A percentile compares a stretch with the other conserved stretches of the same genome.
phyloP scores from a whole-genome alignment of 2,888 invertebrate species.

The Argynnis bischoffii region DNA sequence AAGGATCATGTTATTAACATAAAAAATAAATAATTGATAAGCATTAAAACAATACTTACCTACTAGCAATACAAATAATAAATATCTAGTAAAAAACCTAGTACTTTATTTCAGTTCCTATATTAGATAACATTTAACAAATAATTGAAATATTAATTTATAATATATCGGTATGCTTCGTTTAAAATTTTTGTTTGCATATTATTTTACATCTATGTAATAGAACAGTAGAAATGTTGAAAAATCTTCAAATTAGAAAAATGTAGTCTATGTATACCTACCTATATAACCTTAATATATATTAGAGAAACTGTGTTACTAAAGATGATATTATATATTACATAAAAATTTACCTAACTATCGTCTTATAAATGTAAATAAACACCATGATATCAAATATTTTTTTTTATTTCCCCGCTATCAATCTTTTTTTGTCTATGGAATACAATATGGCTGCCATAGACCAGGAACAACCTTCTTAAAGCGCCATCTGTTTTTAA shows the following conservation, averaged over 20 bases:
- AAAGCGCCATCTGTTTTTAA: constrained; percentile 2
- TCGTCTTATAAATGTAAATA: constrained; percentile 36
- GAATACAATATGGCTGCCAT: constrained; percentile 3
- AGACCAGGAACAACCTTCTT: no score
- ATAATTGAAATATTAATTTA: background rate
- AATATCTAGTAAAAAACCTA: background rate
- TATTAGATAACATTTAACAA: background rate
- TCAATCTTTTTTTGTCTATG: constrained; percentile 19
- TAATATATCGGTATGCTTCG: background rate
- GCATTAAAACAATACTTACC: no score
- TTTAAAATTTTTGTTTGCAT: constrained; percentile 5
- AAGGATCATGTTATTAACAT: background rate
- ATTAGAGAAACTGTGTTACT: constrained; percentile 27
- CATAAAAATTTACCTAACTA: constrained; percentile 19
- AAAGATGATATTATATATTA: constrained; percentile 20
- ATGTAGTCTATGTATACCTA: background rate
- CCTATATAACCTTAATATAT: constrained; percentile 21
- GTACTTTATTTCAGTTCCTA: background rate
- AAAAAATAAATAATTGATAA: no score
- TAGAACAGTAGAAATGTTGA: constrained; percentile 3
- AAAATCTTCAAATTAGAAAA: constrained; percentile 3
- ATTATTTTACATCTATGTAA: constrained; percentile 1
- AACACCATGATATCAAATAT: constrained; percentile 28
- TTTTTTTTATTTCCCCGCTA: constrained; percentile 1
- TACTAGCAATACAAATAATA: constrained; percentile 1